Base-by-base conservation (phyloP, 2,797 vertebrate species). In the Rhinoraja longicauda region DNA sequence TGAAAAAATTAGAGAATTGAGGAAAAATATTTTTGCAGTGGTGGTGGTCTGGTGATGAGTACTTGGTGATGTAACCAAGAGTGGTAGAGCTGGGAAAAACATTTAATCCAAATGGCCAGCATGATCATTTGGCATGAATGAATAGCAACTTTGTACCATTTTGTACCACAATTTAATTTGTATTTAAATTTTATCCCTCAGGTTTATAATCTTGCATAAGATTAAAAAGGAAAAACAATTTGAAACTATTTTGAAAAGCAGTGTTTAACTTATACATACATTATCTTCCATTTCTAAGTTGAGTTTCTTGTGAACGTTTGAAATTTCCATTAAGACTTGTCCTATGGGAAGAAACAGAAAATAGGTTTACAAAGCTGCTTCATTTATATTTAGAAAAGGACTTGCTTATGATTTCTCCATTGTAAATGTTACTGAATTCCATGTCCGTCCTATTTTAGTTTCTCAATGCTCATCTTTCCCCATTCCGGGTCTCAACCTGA, bases 271-370 rank as follows among this genome's bases (percentile, higher is more conserved):
- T n/a, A 93, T 93, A 97, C 98, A 95, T 96, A 99, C 99, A 36
- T 97, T 98, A 94, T 99, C 98, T 64, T 99, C 98, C 93, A 99
- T 94, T 93, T 97, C 98, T 93, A 95, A 95, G 32, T 98, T 97
- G 93, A 99, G 96, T 94, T 97, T 98, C 96, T 96, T 98, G 94
- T 99, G 98, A 9, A 96, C 96, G 93, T 96, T 98, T 21, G 98
- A 97, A 93, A 99, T 99, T 94, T 99, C 98, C 95, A 98, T 96
- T 72, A 99, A 96, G 94, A 99, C 98, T 79, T 96, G 96, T 86
- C 99, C 99, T 99, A 95, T 93, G 15, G 95, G 39, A 53, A 29
- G 70, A 92, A 91, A 72, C 57, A 13, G 39, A 92, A 57, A 72
- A 53, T 29, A 67, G 5, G 3, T 19, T 91, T 45, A 92, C 72